A percentile compares a stretch with the other conserved stretches of the same genome.
Evolutionary conservation across 2,113 vertebrate genomes (phyloP).

Genomic region (Mystacornis crossleyi): DNA sequence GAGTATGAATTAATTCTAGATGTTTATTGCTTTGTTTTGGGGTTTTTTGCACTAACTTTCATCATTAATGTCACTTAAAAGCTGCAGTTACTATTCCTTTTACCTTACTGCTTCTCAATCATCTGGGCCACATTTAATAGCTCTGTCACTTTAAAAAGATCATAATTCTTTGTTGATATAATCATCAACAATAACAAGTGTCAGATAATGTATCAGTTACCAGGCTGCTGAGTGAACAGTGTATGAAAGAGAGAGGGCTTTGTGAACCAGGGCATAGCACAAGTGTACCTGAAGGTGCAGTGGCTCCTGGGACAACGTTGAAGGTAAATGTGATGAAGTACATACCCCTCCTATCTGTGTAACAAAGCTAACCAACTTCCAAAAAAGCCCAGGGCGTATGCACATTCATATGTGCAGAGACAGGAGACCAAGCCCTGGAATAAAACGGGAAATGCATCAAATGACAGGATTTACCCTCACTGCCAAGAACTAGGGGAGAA

Average conservation of each 20-base stretch:
- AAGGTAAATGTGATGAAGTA: neutral
- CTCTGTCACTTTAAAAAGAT: neutral
- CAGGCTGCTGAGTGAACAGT: neutral
- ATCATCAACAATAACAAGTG: neutral
- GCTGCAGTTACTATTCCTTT: neutral
- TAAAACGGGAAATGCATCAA: neutral
- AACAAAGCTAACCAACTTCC: neutral
- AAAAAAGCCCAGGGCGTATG: neutral
- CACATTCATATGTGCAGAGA: neutral
- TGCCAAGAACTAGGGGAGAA: neutral
- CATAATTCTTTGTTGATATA: neutral
- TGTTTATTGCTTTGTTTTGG: neutral
- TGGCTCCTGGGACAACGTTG: neutral
- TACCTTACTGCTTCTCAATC: neutral
- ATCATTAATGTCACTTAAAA: neutral
- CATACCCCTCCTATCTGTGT: neutral
- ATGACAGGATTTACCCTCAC: neutral
- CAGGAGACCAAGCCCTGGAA: neutral
- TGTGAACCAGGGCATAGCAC: neutral
- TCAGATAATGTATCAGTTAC: neutral
- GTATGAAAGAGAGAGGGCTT: neutral
- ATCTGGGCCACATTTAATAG: neutral
- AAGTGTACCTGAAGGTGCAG: neutral
- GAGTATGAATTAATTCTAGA: neutral
- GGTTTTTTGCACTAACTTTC: neutral